phyloP scores from a whole-genome alignment of 2,797 vertebrate genomes.

The Notolabrus celidotus region DNA sequence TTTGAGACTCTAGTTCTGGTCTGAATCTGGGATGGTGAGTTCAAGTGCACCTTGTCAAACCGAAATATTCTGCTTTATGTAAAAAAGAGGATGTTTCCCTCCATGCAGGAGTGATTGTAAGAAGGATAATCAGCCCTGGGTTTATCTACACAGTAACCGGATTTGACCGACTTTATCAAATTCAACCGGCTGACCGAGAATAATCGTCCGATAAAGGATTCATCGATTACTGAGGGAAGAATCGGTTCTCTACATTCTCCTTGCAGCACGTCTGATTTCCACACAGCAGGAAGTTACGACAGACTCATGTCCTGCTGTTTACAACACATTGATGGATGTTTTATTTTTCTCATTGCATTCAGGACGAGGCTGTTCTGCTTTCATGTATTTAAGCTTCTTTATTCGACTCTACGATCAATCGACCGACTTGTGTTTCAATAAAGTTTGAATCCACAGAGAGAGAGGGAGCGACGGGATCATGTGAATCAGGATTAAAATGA shows the following conservation, averaged over 20 bases:
- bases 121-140: no score
- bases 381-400: neutral
- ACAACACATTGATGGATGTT: neutral
- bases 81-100: no score
- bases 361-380: neutral
- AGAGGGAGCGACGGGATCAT: neutral
- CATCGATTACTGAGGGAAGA: neutral
- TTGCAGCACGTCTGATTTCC: neutral
- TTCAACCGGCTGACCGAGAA: neutral
- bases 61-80: no score
- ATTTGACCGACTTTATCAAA: no score
- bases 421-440: neutral
- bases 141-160: no score
- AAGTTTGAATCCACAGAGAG: neutral
- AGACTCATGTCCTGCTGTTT: neutral
- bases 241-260: neutral
- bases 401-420: neutral
- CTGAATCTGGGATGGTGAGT: no score
- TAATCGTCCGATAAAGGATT: neutral
- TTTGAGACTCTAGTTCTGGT: no score
- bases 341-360: neutral
- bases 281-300: slow-evolving; percentile 13
- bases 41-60: no score
- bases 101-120: no score
- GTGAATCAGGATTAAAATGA: neutral